phyloP scores from a whole-genome alignment of 2,888 invertebrate genomes.

The Onchidella celtica region DNA sequence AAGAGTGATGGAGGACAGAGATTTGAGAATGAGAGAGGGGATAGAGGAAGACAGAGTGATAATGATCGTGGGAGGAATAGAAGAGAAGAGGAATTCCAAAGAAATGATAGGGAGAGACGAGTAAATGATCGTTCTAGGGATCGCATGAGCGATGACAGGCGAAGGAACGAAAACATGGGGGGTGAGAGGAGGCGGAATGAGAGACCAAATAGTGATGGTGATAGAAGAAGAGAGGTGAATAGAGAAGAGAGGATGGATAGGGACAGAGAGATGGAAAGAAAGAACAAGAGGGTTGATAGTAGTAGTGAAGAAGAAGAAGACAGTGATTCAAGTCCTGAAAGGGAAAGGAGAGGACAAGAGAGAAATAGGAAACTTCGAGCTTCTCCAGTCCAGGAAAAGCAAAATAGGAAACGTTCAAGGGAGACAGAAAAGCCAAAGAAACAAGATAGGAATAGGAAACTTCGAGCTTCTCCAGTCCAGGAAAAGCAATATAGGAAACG shows the following conservation, averaged over 20 bases:
- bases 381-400: background rate
- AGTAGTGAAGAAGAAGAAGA: constrained; percentile 10
- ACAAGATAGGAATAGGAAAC: background rate
- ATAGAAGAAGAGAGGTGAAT: constrained; percentile 18
- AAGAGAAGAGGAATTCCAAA: constrained; percentile 36
- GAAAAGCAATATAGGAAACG: constrained; percentile 18
- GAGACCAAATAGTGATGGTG: no score
- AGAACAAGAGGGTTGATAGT: constrained; percentile 17
- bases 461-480: background rate
- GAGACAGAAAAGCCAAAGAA: background rate
- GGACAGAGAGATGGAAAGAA: constrained; percentile 2
- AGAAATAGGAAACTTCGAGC: background rate
- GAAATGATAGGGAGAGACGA: constrained; percentile 52
- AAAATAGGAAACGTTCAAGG: constrained; percentile 1
- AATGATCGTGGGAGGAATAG: constrained; percentile 26
- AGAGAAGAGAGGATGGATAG: constrained; percentile 16
- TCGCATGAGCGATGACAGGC: constrained; percentile 37
- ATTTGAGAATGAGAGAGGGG: constrained; percentile 1
- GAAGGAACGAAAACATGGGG: constrained; percentile 35
- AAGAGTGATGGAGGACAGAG: constrained; percentile 23
- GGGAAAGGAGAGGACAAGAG: background rate
- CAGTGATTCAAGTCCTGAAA: constrained; percentile 28
- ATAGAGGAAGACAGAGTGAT: background rate
- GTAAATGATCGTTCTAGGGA: no score
- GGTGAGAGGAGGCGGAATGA: constrained; percentile 11